phyloP scores from a whole-genome alignment of 2,888 invertebrate genomes.

The Petrophora chlorosata region DNA sequence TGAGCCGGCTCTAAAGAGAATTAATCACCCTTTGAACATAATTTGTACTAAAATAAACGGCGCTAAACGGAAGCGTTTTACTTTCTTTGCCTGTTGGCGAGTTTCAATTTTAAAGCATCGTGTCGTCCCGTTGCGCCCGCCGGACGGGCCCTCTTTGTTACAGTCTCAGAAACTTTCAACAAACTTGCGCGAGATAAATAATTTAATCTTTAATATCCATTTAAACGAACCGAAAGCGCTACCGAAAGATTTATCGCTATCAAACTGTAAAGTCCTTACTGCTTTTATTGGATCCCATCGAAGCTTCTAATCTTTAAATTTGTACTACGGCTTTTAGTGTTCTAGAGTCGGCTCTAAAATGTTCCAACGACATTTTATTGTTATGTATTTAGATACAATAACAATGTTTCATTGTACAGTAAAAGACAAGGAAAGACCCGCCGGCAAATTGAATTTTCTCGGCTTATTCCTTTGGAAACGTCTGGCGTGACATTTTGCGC shows the following conservation, averaged over 20 bases:
- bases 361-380: slow-evolving; percentile 40
- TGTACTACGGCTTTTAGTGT: slow-evolving; percentile 18
- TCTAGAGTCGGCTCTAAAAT: slow-evolving; percentile 36
- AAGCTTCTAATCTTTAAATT: slow-evolving; percentile 21
- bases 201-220: slow-evolving; percentile 75
- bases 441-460: slow-evolving; percentile 44
- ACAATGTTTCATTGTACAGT: slow-evolving; percentile 39
- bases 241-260: slow-evolving; percentile 52
- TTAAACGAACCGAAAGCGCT: slow-evolving; percentile 55
- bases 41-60: slow-evolving; percentile 55
- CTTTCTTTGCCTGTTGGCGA: slow-evolving; percentile 56
- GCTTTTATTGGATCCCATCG: slow-evolving; percentile 43
- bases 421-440: slow-evolving; percentile 36
- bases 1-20: slow-evolving; percentile 46
- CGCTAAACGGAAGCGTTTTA: slow-evolving; percentile 52
- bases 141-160: slow-evolving; percentile 63
- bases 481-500: slow-evolving; percentile 39
- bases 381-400: slow-evolving; percentile 42
- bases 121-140: slow-evolving; percentile 40
- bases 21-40: slow-evolving; percentile 55
- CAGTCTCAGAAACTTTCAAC: slow-evolving; percentile 57
- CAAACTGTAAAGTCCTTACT: slow-evolving; percentile 58
- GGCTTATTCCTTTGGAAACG: slow-evolving; percentile 38
- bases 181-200: slow-evolving; percentile 71
- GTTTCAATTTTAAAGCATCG: slow-evolving; percentile 59